Evolutionary conservation across 23 tunicate species (phyloP), one percentile per base, ranked within the genome.

Genomic region (Styela plicata): DNA sequence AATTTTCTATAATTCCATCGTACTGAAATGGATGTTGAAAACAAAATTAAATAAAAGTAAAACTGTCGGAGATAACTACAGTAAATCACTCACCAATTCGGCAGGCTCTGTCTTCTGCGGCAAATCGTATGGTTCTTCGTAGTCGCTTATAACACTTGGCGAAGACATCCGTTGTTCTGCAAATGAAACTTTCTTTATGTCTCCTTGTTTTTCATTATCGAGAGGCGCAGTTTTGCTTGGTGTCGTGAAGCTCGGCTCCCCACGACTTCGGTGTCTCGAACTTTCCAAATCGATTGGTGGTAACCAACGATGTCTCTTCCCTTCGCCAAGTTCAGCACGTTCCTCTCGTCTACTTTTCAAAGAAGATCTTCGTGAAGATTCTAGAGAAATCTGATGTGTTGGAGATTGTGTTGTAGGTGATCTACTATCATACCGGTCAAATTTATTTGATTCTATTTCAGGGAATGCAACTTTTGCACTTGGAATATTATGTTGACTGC

Each of bases 341-440:
- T 29, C 31, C 23, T 24, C 22, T 1, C 30, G n/a, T 67, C 31
- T 67, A 29, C 71, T 67, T 67, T 67, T 67, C 17, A 67, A 24
- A 67, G 71, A 67, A 1, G 71, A 67, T 29, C 71, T 67, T 67
- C 71, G 19, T 27, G 71, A 67, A 25, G 71, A 67, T 25, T 44
- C 57, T 44, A 13, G 57, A 13, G 57, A 44, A 5, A 13, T 44
- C 13, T 44, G 57, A 5, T 44, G 57, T 7, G 57, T 44, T 13
- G 2, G 71, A 18, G 71, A 67, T 22, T 22, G 31, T 18, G 22
- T 25, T 18, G 22, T 25, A 13, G 71, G 71, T 16, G 71, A 29
- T 22, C 22, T 67, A 67, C 31, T 0, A 19, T 67, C 1, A 67
- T 67, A 29, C 19, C 22, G 19, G 16, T 67, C 24, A 67, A 16